These are phyloP conservation scores for Scaptodrosophila latifasciaeformis DNA, from an alignment of 2,888 invertebrate species.

Conservation along the genomic window DNA sequence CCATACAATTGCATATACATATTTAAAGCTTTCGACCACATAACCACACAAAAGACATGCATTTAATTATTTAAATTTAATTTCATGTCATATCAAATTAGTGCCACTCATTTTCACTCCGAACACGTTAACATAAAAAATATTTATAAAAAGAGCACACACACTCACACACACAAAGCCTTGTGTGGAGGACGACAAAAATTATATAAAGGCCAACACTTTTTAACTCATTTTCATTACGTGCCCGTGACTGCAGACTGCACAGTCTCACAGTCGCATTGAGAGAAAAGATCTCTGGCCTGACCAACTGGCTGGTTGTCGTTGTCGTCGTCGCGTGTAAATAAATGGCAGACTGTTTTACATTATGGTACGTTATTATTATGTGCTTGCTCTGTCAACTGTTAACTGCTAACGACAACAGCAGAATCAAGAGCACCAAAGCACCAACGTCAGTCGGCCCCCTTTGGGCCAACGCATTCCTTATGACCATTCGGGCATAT, in stretches of 20 bases:
- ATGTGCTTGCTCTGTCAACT: background rate
- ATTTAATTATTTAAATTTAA: conserved; percentile 64
- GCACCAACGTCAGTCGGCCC: too few relatives aligned
- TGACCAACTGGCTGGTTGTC: background rate
- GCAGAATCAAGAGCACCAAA: too few relatives aligned
- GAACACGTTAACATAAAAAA: conserved; percentile 35
- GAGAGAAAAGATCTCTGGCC: too few relatives aligned
- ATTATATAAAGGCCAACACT: conserved; percentile 1
- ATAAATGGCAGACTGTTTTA: conserved; percentile 2
- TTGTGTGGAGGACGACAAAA: background rate
- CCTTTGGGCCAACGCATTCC: background rate
- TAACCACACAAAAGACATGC: conserved; percentile 36
- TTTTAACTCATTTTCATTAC: conserved; percentile 6
- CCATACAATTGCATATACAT: too few relatives aligned
- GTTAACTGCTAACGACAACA: background rate
- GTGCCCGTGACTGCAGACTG: background rate
- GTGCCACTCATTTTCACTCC: conserved; percentile 57
- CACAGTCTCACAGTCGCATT: too few relatives aligned
- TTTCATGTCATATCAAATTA: conserved; percentile 62
- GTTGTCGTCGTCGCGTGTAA: conserved; percentile 1
- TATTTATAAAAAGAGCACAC: conserved; percentile 2
- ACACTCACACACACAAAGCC: background rate
- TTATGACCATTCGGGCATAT: conserved; percentile 10
- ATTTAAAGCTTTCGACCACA: too few relatives aligned
- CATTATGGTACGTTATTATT: conserved; percentile 1